Evolutionary conservation across 2,888 invertebrate genomes (phyloP).

Genomic region (Andrena minutula): DNA sequence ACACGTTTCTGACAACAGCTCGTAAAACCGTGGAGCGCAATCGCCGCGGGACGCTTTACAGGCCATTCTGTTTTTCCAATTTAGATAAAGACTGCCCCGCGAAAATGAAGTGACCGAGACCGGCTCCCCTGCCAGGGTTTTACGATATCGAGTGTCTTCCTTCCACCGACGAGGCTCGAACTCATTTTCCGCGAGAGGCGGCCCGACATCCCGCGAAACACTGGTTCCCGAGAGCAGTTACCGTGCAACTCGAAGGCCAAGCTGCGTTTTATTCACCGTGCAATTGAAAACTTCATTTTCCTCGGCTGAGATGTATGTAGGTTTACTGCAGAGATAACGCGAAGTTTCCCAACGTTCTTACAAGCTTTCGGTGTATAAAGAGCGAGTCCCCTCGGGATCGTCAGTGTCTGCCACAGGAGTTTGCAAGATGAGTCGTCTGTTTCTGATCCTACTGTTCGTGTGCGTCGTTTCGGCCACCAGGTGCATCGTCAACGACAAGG

Average conservation of each 20-base stretch:
- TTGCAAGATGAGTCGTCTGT: conserved; percentile 54
- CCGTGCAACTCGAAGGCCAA: not conserved
- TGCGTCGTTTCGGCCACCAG: conserved; percentile 55
- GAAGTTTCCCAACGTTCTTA: not conserved
- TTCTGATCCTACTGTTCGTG: conserved; percentile 61
- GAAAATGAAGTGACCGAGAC: conserved; percentile 42
- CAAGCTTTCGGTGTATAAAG: conserved; percentile 6
- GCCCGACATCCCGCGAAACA: conserved; percentile 6
- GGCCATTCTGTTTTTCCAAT: conserved; percentile 70
- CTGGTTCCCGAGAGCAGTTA: conserved; percentile 6
- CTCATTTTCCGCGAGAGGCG: not conserved
- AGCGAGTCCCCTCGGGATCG: not conserved
- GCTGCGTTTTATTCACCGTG: conserved; percentile 11
- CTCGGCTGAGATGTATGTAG: not conserved
- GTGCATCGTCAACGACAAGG: conserved; percentile 72
- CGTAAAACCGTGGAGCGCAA: conserved; percentile 37
- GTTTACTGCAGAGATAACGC: conserved; percentile 59
- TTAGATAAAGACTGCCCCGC: conserved; percentile 71
- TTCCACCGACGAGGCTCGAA: not conserved
- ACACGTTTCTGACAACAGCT: conserved; percentile 21
- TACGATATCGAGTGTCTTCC: not conserved
- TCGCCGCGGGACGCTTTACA: conserved; percentile 57
- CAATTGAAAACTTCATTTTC: not conserved
- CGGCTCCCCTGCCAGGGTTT: conserved; percentile 1
- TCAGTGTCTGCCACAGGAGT: not conserved